phyloP scores from a whole-genome alignment of 2,888 invertebrate species.

The Drosophila crucigera region DNA sequence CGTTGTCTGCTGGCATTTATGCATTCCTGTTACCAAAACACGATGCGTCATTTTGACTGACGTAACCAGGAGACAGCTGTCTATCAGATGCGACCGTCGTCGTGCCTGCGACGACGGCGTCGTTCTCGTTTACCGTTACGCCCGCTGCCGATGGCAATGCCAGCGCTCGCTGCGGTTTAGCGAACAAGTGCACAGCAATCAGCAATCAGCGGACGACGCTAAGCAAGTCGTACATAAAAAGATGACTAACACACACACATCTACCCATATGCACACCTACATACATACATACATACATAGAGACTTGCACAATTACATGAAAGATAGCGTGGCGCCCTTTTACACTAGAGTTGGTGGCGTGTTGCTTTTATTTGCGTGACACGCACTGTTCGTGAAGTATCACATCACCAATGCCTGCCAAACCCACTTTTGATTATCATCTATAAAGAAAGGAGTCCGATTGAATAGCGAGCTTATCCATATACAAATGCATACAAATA shows the following conservation, averaged over 20 bases:
- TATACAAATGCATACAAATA: neutral
- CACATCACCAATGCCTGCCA: neutral
- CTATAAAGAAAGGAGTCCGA: neutral
- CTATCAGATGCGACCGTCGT: slow-evolving; percentile 80
- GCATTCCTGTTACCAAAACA: slow-evolving; percentile 85
- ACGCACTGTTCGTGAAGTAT: neutral
- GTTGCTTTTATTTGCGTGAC: neutral
- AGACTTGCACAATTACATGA: slow-evolving; percentile 14
- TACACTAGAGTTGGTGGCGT: slow-evolving; percentile 12
- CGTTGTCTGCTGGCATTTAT: slow-evolving; percentile 73
- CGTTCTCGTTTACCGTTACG: slow-evolving; percentile 71
- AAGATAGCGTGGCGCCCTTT: slow-evolving; percentile 33
- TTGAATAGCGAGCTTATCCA: neutral
- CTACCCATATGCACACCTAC: neutral
- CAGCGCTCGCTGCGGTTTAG: slow-evolving; percentile 81
- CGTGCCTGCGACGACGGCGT: slow-evolving; percentile 58
- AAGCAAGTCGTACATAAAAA: slow-evolving; percentile 23
- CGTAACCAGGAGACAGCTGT: slow-evolving; percentile 85
- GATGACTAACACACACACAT: slow-evolving; percentile 40
- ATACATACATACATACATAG: slow-evolving; percentile 3
- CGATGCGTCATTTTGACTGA: slow-evolving; percentile 86
- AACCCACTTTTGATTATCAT: neutral
- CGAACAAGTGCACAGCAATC: slow-evolving; percentile 83
- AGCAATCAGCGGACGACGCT: slow-evolving; percentile 9
- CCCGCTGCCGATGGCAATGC: slow-evolving; percentile 74